A percentile compares a stretch with the other conserved stretches of the same genome.
Evolutionary conservation across 2,113 vertebrate species (phyloP).

Genomic region (Thunnus maccoyii): DNA sequence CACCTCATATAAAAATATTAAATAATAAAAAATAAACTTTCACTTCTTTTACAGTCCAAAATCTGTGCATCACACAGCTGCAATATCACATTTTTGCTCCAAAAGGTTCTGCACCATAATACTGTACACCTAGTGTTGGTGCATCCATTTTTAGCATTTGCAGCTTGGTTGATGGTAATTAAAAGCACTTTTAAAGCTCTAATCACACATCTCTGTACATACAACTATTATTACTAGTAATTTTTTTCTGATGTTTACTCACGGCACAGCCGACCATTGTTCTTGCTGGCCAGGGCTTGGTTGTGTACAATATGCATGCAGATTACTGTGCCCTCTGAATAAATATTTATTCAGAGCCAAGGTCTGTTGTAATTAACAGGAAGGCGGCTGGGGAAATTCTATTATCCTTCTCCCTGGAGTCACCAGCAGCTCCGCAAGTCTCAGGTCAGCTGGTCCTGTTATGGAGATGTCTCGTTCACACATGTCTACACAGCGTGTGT

Average conservation of each 20-base stretch:
- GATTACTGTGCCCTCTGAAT: constrained; percentile 64
- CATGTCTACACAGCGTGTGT: constrained; percentile 49
- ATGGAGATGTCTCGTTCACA: constrained; percentile 66
- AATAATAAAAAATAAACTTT: not conserved
- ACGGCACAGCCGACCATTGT: constrained; percentile 43
- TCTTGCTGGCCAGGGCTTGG: constrained; percentile 30
- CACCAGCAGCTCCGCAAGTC: constrained; percentile 61
- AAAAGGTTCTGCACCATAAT: not conserved
- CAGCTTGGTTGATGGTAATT: constrained; percentile 21
- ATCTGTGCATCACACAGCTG: not conserved
- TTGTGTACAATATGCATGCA: constrained; percentile 64
- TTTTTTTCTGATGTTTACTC: constrained; percentile 50
- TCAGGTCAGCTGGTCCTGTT: constrained; percentile 74
- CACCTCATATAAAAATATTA: not conserved
- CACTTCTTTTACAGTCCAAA: not conserved
- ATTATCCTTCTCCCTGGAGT: constrained; percentile 77
- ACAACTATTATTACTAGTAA: constrained; percentile 11
- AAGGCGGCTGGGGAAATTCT: constrained; percentile 77
- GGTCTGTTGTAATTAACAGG: constrained; percentile 81
- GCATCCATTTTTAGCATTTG: constrained; percentile 9
- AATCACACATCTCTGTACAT: constrained; percentile 10
- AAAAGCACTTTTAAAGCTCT: constrained; percentile 14
- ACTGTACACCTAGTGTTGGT: not conserved
- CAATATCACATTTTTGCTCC: not conserved
- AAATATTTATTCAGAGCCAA: constrained; percentile 82